Base-by-base conservation (phyloP, 2,113 vertebrate genomes). In the Xenus cinereus region DNA sequence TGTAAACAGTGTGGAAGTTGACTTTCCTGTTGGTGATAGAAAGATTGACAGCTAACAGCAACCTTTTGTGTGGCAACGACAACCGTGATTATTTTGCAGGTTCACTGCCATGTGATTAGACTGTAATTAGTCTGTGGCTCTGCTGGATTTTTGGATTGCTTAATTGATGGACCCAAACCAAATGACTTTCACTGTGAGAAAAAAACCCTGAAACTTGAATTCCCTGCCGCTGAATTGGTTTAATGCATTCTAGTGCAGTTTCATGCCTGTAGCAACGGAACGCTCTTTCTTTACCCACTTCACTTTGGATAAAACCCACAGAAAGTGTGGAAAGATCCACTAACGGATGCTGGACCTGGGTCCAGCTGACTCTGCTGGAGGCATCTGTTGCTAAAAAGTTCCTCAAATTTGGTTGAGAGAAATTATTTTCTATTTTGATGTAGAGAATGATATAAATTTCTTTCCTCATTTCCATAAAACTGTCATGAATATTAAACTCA, bases 11-110 rank as follows among this genome's bases (percentile, higher is more conserved):
- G 28, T 97, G 96, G 96, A 98, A 97, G 81, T 93, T 77, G 95
- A 96, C 73, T 97, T 98, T 98, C 97, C 97, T 97, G 94, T 93
- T 84, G 94, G 80, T 95, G 95, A 95, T 71, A 93, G 95, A 95
- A 90, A 97, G 96, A 96, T 23, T 97, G 98, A 97, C 96, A 79
- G 91, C 93, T 84, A 90, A 87, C 82, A 97, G 95, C 84, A 84
- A 79, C 46, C 68, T 91, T 96, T 93, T 95, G 80, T 95, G 75
- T 20, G 43, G 78, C 89, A 87, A 41, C 43, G 46, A 75, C 96
- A 90, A 46, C 84, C 48, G 43, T 84, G 89, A 96, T 95, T 87
- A 64, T 90, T 95, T 85, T 91, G 85, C 93, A 95, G 86, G 14
- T 91, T 43, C 69, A 45, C 71, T 88, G 89, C 78, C 30, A 33